Evolutionary conservation across 2,888 invertebrate species (phyloP).

Genomic region (Anorthoa munda): DNA sequence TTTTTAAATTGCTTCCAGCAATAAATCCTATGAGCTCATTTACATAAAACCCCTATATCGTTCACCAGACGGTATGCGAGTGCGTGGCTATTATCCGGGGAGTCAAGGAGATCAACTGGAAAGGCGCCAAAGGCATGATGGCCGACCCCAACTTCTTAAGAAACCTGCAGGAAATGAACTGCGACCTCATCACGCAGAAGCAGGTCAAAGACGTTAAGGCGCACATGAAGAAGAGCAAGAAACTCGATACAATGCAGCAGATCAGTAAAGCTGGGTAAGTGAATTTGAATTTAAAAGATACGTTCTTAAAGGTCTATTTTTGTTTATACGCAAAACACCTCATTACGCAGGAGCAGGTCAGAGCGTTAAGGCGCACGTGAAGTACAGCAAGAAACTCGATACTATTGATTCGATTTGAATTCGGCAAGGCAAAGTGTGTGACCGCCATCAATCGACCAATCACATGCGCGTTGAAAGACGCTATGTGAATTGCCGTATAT

Average conservation of each 20-base stretch:
- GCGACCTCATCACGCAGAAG: constrained; percentile 93
- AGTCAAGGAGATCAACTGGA: constrained; percentile 96
- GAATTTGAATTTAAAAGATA: background rate
- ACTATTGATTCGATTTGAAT: background rate
- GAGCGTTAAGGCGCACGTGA: background rate
- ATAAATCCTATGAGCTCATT: background rate
- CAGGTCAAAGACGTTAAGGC: constrained; percentile 93
- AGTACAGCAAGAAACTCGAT: background rate
- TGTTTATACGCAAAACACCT: background rate
- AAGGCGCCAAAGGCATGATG: constrained; percentile 97
- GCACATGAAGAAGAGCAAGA: constrained; percentile 93
- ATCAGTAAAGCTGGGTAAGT: constrained; percentile 95
- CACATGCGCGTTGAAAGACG: too few species aligned
- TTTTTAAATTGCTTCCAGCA: too few species aligned
- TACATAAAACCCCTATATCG: background rate
- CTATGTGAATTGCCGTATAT: too few species aligned
- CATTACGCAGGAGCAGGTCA: background rate
- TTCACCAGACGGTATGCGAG: constrained; percentile 93
- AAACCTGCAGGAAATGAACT: constrained; percentile 96
- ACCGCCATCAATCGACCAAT: too few species aligned
- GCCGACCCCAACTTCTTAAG: constrained; percentile 96
- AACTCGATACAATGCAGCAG: constrained; percentile 95
- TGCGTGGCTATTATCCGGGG: constrained; percentile 96
- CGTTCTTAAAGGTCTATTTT: background rate
- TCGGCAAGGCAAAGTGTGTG: too few species aligned